phyloP scores from a whole-genome alignment of 1,140 invertebrate species.

The Drosophila neocordata region DNA sequence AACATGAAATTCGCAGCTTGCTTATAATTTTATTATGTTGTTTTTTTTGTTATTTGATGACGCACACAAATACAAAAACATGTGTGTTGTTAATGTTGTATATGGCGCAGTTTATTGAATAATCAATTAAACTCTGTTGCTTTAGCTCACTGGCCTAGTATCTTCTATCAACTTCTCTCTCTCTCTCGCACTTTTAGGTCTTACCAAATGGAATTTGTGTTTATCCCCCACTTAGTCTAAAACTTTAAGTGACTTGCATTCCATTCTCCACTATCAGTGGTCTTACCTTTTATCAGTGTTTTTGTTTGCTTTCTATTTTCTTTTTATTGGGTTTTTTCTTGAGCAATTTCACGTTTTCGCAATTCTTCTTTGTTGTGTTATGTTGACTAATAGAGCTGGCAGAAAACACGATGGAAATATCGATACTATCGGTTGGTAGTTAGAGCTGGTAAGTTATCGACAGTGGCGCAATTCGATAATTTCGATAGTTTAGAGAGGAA shows the following conservation, averaged over 20 bases:
- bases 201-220: conserved; percentile 34
- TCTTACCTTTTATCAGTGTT: conserved; percentile 69
- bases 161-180: conserved; percentile 28
- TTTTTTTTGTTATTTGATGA: conserved; percentile 66
- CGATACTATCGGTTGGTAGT: neutral
- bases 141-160: conserved; percentile 15
- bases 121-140: conserved; percentile 69
- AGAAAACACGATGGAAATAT: neutral
- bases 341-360: conserved; percentile 63
- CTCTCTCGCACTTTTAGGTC: conserved; percentile 68
- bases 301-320: conserved; percentile 21
- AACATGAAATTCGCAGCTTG: conserved; percentile 41
- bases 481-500: too few relatives aligned
- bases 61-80: conserved; percentile 32
- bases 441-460: too few relatives aligned
- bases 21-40: conserved; percentile 37
- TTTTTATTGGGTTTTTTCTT: conserved; percentile 14
- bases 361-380: conserved; percentile 60
- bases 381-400: conserved; percentile 3
- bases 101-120: conserved; percentile 71
- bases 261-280: conserved; percentile 37
- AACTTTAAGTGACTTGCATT: neutral
- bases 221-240: conserved; percentile 14
- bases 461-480: too few relatives aligned
- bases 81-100: conserved; percentile 24